These are phyloP conservation scores for Pantelozetes paolii DNA, from an alignment of 2,888 invertebrate species.

Conservation along the genomic window DNA sequence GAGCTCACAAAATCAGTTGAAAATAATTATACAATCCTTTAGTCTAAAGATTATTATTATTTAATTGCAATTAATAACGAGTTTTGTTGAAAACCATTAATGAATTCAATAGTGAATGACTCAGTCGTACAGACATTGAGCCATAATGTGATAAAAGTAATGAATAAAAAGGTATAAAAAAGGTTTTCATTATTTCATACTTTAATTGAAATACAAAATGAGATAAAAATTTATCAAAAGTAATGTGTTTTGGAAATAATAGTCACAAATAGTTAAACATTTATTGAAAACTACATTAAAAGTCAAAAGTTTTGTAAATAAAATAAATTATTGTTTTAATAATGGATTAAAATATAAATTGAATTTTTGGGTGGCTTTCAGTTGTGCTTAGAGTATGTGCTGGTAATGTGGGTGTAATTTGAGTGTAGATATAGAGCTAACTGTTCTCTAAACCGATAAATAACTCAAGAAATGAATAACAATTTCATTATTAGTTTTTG, in stretches of 20 bases:
- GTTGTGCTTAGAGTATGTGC: not conserved
- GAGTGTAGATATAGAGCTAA: not conserved
- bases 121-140: not conserved
- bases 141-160: not conserved
- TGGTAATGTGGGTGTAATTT: not conserved
- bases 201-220: not conserved
- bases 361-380: conserved; percentile 12
- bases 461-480: not conserved
- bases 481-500: not conserved
- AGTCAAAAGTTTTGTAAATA: too few relatives aligned
- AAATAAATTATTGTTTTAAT: too few relatives aligned
- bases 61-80: too few relatives aligned
- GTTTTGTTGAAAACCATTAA: too few relatives aligned
- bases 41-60: too few relatives aligned
- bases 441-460: not conserved
- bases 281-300: too few relatives aligned
- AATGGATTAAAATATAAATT: too few relatives aligned
- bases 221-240: too few relatives aligned
- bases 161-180: not conserved
- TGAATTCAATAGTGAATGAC: not conserved
- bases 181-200: not conserved
- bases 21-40: too few relatives aligned
- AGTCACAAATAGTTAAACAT: too few relatives aligned
- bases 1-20: too few relatives aligned
- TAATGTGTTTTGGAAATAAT: too few relatives aligned